Percentiles rank a stretch among this genome's conserved stretches.
Evolutionary conservation across 2,113 vertebrate genomes (phyloP).

Genomic region (Oreocharis arfaki): DNA sequence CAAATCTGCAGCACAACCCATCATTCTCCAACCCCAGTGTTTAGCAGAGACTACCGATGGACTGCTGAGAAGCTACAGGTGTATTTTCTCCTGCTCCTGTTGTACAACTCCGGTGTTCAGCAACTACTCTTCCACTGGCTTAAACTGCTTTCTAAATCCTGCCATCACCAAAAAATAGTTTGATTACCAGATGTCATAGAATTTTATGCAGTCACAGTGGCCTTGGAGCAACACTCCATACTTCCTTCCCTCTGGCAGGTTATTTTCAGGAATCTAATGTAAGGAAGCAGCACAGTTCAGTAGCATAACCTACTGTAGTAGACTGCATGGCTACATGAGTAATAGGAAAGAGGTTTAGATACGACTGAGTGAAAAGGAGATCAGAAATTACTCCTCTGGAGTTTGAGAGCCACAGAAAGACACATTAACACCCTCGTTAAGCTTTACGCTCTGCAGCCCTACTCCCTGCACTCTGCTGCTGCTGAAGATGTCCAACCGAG

Average conservation of each 20-base stretch:
- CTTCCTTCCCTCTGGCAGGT: neutral
- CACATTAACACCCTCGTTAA: neutral
- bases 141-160: neutral
- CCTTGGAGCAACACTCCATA: neutral
- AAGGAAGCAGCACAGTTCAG: neutral
- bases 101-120: neutral
- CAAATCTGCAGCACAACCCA: neutral
- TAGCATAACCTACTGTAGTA: neutral
- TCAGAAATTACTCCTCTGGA: neutral
- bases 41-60: neutral
- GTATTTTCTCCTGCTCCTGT: neutral
- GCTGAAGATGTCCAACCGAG: neutral
- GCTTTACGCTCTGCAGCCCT: neutral
- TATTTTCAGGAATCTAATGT: neutral
- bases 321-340: neutral
- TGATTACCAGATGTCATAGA: neutral
- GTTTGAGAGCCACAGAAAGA: neutral
- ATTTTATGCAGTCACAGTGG: neutral
- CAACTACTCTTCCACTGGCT: neutral
- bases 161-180: neutral
- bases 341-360: neutral
- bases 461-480: neutral
- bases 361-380: neutral
- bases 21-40: neutral
- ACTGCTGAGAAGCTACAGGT: neutral